A percentile compares a stretch with the other conserved stretches of the same genome.
phyloP scores from a whole-genome alignment of 1,140 invertebrate species.

The Panagrolaimus sp. region DNA sequence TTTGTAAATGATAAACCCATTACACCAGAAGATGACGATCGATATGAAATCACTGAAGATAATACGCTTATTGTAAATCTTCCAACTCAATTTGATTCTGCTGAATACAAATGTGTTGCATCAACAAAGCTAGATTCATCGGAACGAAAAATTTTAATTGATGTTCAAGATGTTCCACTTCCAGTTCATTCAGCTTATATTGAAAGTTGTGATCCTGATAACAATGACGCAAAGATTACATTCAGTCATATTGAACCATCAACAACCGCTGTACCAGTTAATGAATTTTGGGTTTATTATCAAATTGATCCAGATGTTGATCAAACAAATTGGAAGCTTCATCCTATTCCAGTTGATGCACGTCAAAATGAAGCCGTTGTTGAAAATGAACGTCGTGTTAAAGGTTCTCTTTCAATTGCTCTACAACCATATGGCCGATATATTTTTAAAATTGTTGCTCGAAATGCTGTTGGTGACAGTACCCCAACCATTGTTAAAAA shows the following conservation, averaged over 20 bases:
- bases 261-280: constrained; percentile 47
- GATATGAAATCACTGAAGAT: constrained; percentile 65
- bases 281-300: constrained; percentile 57
- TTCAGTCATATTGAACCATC: constrained; percentile 88
- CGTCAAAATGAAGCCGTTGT: constrained; percentile 40
- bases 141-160: constrained; percentile 76
- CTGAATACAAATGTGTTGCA: constrained; percentile 87
- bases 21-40: constrained; percentile 67
- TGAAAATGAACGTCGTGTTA: constrained; percentile 32
- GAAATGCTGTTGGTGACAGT: constrained; percentile 86
- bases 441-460: constrained; percentile 84
- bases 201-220: constrained; percentile 64
- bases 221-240: constrained; percentile 69
- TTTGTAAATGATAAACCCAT: constrained; percentile 74
- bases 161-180: constrained; percentile 90
- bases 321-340: constrained; percentile 41
- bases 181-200: constrained; percentile 69
- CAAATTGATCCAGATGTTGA: constrained; percentile 51
- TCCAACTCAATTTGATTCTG: constrained; percentile 87
- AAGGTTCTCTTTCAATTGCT: constrained; percentile 38
- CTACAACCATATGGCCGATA: constrained; percentile 64
- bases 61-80: constrained; percentile 87
- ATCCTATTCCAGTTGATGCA: constrained; percentile 52
- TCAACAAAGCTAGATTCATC: constrained; percentile 78
- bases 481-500: constrained; percentile 67